Base-by-base conservation (phyloP, 2,797 vertebrate genomes). In the Sebastes nivosus region DNA sequence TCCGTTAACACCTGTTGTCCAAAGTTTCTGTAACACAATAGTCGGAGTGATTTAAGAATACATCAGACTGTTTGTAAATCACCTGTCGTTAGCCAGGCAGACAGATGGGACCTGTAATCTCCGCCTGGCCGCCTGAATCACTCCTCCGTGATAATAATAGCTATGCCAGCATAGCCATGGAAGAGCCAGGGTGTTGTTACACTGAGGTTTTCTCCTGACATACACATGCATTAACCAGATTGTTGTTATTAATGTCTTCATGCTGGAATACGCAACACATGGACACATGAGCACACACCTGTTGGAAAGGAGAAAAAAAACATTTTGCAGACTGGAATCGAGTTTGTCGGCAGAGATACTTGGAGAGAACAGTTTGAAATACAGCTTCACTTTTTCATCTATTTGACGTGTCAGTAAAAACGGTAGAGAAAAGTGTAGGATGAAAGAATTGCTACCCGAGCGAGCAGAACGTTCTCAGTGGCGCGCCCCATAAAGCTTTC, bases 391-490 rank as follows among this genome's bases (percentile, higher is more conserved):
- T 79, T 71, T 76, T 61, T 72, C 78, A 74, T 86, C 68, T 75
- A 89, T 92, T 82, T 81, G 83, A 67, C 66, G 65, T 75, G 73
- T 72, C 65, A 20, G 74, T 83, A 22, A 72, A 87, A 87, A 86
- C 76, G 66, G 82, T 79, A 42, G 75, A 75, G 75, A 89, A 89
- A 81, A 70, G 75, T 69, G 67, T 74, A 73, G 29, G 66, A 79
- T 86, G 59, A 86, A 93, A 78, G 78, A 92, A 88, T 88, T 87
- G 85, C 89, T 80, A 92, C 75, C 77, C 59, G 68, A 88, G 80
- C 32, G 69, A 84, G 82, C 76, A 68, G 74, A 90, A 42, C 68
- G 27, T 83, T 87, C 73, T 86, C 81, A 68, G 70, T 65, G 69
- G 72, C 16, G 16, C 25, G 32, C 74, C 65, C 22, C 89, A 88